Evolutionary conservation across 1,140 invertebrate species (phyloP).

Genomic region (Diorhabda sublineata): DNA sequence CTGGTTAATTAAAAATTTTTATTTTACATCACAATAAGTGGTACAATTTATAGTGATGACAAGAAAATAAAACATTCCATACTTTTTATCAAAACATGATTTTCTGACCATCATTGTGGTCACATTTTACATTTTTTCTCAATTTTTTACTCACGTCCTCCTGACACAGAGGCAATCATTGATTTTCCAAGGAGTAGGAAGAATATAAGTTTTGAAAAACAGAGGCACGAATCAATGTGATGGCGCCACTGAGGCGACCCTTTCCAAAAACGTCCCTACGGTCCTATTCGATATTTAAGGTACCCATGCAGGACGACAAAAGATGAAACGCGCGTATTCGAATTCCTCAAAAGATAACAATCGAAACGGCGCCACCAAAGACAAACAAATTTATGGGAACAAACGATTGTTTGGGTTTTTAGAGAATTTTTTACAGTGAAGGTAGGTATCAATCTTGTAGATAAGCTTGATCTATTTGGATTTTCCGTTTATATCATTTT

Average conservation of each 20-base stretch:
- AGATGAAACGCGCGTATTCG: neutral
- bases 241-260: neutral
- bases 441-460: no score
- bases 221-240: neutral
- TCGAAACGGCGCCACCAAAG: neutral
- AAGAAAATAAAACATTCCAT: no score
- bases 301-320: conserved; percentile 1
- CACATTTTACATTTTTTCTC: no score
- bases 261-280: conserved; percentile 1
- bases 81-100: no score
- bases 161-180: neutral
- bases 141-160: neutral
- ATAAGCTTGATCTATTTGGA: no score
- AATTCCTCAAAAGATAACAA: neutral
- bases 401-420: neutral
- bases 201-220: neutral
- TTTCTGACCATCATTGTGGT: no score
- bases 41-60: no score
- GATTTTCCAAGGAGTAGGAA: neutral
- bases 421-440: no score
- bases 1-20: no score
- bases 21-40: no score
- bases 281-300: conserved; percentile 1
- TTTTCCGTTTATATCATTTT: no score
- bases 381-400: neutral